A percentile compares a stretch with the other conserved stretches of the same genome.
These are phyloP conservation scores for Microvelia longipes DNA, from an alignment of 1,140 invertebrate genomes.

Conservation along the genomic window DNA sequence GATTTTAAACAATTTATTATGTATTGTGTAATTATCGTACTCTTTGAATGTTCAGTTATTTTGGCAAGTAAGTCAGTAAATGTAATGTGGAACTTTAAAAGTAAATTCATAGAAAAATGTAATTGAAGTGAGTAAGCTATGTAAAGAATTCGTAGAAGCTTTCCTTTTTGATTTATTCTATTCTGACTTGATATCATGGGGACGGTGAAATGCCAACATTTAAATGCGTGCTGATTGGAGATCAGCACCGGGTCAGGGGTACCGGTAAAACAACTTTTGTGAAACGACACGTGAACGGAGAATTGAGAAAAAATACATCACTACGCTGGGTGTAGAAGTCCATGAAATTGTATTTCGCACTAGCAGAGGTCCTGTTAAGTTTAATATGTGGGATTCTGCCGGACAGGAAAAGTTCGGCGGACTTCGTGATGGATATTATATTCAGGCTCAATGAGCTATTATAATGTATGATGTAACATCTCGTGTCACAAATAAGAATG, in stretches of 20 bases:
- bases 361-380: conserved; percentile 88
- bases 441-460: conserved; percentile 91
- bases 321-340: conserved; percentile 96
- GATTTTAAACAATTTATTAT: too few relatives aligned
- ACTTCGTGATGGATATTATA: conserved; percentile 97
- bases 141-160: too few relatives aligned
- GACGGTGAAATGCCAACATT: conserved; percentile 63
- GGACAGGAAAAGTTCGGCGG: conserved; percentile 99
- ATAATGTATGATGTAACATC: conserved; percentile 99
- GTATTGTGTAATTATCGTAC: too few relatives aligned
- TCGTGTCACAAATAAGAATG: conserved; percentile 98
- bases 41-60: too few relatives aligned
- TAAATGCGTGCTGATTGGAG: conserved; percentile 95
- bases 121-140: too few relatives aligned
- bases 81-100: too few relatives aligned
- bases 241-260: conserved; percentile 96
- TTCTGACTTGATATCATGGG: too few relatives aligned
- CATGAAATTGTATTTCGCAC: conserved; percentile 97
- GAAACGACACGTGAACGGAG: conserved; percentile 96
- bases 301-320: conserved; percentile 99
- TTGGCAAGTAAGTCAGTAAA: too few relatives aligned
- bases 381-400: conserved; percentile 99
- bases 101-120: too few relatives aligned
- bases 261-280: conserved; percentile 99
- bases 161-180: too few relatives aligned